Conservation (phyloP, 1,140 invertebrate genomes). For the Drosophila orosa region DNA sequence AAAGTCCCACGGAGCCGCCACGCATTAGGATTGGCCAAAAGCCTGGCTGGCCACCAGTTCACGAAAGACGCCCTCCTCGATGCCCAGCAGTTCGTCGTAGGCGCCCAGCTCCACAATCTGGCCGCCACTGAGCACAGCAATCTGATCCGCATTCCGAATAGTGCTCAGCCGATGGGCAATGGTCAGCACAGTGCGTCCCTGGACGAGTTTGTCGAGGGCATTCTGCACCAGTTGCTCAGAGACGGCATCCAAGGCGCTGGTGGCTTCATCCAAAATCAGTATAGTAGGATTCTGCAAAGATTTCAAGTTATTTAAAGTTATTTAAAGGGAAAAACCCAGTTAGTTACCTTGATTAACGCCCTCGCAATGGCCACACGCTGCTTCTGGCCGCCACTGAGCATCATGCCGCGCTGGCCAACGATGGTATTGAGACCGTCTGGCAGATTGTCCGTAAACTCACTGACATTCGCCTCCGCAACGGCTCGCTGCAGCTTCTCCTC, state of each 20-base stretch:
- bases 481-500: constrained; percentile 87
- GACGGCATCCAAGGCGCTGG: constrained; percentile 95
- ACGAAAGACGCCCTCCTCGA: constrained; percentile 87
- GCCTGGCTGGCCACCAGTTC: constrained; percentile 89
- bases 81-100: constrained; percentile 89
- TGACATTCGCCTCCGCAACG: constrained; percentile 90
- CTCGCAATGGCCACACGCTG: constrained; percentile 95
- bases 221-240: constrained; percentile 95
- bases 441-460: constrained; percentile 91
- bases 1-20: background rate
- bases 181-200: constrained; percentile 94
- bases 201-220: constrained; percentile 92
- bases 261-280: constrained; percentile 94
- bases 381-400: constrained; percentile 94
- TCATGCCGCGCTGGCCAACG: constrained; percentile 92
- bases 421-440: constrained; percentile 90
- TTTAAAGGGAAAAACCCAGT: background rate
- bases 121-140: constrained; percentile 94
- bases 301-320: too few relatives aligned
- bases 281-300: constrained; percentile 93
- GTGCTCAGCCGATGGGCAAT: constrained; percentile 97
- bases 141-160: constrained; percentile 94
- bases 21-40: constrained; percentile 74
- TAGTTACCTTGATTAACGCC: constrained; percentile 92
- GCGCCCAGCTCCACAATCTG: constrained; percentile 92